Conservation (phyloP, 2,797 vertebrate genomes). For the Poecilia gillii region DNA sequence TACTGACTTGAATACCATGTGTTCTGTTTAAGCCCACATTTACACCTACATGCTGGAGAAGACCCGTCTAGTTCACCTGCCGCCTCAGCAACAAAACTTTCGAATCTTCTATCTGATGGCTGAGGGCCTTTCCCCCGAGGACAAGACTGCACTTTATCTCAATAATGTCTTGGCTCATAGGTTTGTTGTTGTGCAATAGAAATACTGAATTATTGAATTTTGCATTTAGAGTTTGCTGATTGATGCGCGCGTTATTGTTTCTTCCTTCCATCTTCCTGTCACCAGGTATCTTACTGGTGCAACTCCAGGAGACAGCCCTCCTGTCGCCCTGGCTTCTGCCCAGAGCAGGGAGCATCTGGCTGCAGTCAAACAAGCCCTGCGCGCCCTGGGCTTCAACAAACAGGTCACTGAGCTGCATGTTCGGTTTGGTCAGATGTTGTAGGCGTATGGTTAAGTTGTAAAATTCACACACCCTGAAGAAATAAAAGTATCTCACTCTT, state of each 20-base stretch:
- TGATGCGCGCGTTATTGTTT: neutral
- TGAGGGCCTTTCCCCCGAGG: constrained; percentile 90
- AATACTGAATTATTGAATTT: neutral
- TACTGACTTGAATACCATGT: constrained; percentile 5
- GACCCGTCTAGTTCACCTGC: constrained; percentile 83
- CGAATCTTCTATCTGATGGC: constrained; percentile 91
- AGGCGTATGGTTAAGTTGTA: constrained; percentile 14
- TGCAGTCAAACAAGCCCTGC: constrained; percentile 87
- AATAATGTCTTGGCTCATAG: constrained; percentile 85
- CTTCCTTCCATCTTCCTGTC: neutral
- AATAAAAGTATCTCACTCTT: neutral
- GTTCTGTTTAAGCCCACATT: constrained; percentile 83
- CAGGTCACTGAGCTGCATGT: constrained; percentile 77
- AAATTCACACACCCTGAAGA: constrained; percentile 6
- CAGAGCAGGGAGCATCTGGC: constrained; percentile 87
- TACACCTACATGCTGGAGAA: constrained; percentile 93
- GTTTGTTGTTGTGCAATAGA: constrained; percentile 64
- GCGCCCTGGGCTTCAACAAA: constrained; percentile 87
- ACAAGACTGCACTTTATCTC: constrained; percentile 87
- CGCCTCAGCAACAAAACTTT: constrained; percentile 88
- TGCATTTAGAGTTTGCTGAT: neutral
- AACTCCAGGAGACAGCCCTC: constrained; percentile 64
- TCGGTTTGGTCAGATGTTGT: constrained; percentile 18
- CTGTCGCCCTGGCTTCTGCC: constrained; percentile 71
- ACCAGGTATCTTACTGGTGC: constrained; percentile 85